Conservation (phyloP, 1,140 invertebrate species). For the Micrasema longulum region DNA sequence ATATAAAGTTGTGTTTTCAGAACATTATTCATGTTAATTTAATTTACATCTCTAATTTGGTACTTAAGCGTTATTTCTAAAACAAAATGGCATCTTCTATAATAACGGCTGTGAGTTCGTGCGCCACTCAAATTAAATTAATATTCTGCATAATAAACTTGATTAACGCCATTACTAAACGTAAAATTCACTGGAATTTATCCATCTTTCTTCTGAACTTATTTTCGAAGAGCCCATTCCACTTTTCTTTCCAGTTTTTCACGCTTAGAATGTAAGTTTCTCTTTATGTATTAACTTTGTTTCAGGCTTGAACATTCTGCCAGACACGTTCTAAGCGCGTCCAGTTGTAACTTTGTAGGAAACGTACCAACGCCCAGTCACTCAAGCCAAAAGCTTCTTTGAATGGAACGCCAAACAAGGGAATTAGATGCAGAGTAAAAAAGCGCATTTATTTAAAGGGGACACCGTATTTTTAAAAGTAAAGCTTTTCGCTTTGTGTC, state of each 20-base stretch:
- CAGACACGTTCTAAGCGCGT: slow-evolving; percentile 42
- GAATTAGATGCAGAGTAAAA: not conserved
- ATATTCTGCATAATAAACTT: slow-evolving; percentile 22
- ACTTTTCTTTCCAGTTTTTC: slow-evolving; percentile 36
- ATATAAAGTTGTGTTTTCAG: too few species aligned
- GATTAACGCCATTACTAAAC: slow-evolving; percentile 19
- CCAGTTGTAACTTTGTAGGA: slow-evolving; percentile 48
- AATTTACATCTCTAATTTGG: too few species aligned
- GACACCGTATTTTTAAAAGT: too few species aligned
- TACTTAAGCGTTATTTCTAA: too few species aligned
- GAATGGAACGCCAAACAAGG: not conserved
- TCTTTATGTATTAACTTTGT: not conserved
- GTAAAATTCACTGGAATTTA: slow-evolving; percentile 25
- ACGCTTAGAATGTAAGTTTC: slow-evolving; percentile 42
- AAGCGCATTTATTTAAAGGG: not conserved
- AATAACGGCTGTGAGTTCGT: slow-evolving; percentile 1
- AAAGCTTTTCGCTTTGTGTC: not conserved
- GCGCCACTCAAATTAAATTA: slow-evolving; percentile 8
- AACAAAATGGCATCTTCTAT: too few species aligned
- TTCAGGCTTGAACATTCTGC: not conserved
- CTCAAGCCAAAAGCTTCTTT: slow-evolving; percentile 23
- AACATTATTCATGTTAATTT: too few species aligned
- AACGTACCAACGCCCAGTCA: slow-evolving; percentile 38
- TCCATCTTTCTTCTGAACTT: slow-evolving; percentile 54
- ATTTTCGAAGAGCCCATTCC: slow-evolving; percentile 44